phyloP scores from a whole-genome alignment of 2,888 invertebrate genomes.

The Dorcus hopei region DNA sequence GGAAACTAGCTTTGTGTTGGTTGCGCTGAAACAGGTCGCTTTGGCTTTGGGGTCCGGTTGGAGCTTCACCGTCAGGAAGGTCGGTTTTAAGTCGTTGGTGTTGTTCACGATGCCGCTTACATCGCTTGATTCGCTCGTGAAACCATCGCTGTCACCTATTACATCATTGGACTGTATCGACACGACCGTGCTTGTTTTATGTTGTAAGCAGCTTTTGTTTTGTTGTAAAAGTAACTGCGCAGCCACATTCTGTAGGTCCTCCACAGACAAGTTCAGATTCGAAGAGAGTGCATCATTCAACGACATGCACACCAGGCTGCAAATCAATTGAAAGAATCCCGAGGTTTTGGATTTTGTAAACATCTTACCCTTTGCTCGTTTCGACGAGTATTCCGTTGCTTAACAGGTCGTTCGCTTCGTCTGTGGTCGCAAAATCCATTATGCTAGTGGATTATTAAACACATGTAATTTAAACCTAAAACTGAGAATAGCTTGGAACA shows the following conservation, averaged over 20 bases:
- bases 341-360: constrained; percentile 3
- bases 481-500: neutral
- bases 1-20: constrained; percentile 4
- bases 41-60: constrained; percentile 17
- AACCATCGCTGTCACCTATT: constrained; percentile 44
- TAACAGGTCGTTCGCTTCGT: constrained; percentile 47
- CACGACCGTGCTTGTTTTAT: constrained; percentile 11
- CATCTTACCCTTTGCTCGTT: constrained; percentile 48
- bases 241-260: constrained; percentile 50
- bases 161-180: constrained; percentile 27
- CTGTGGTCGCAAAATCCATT: constrained; percentile 24
- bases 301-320: constrained; percentile 50
- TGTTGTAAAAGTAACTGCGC: constrained; percentile 48
- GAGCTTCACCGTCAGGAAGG: constrained; percentile 12
- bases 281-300: constrained; percentile 49
- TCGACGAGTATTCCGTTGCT: constrained; percentile 51
- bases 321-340: constrained; percentile 22
- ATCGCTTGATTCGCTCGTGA: constrained; percentile 45
- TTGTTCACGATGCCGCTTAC: constrained; percentile 33
- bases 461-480: constrained; percentile 7
- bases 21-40: constrained; percentile 1
- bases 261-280: constrained; percentile 49
- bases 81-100: neutral
- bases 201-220: constrained; percentile 24
- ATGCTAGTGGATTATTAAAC: neutral